Evolutionary conservation across 2,113 vertebrate species (phyloP).

Genomic region (Blennius ocellaris): DNA sequence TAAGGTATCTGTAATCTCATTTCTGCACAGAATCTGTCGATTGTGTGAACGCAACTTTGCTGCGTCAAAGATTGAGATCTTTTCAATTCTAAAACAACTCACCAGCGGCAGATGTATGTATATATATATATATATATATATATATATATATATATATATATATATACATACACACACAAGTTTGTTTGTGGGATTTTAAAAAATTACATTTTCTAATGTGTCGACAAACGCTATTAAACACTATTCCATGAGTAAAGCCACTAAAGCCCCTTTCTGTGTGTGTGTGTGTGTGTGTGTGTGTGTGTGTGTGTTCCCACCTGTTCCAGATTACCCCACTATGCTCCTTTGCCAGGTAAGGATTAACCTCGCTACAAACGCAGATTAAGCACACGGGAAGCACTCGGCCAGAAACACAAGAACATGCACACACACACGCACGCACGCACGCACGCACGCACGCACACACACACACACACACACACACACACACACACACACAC

Average conservation of each 20-base stretch:
- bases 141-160: too few relatives aligned
- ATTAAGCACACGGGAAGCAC: conserved; percentile 38
- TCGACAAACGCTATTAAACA: conserved; percentile 1
- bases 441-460: too few relatives aligned
- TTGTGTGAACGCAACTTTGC: too few relatives aligned
- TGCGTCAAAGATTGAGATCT: too few relatives aligned
- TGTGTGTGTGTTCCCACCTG: conserved; percentile 44
- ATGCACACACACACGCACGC: neutral
- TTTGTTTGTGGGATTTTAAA: neutral
- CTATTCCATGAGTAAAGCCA: conserved; percentile 3
- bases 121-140: too few relatives aligned
- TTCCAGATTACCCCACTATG: conserved; percentile 65
- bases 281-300: conserved; percentile 14
- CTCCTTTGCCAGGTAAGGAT: conserved; percentile 64
- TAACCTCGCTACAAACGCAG: conserved; percentile 62
- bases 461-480: neutral
- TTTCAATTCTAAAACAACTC: too few relatives aligned
- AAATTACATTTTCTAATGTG: neutral
- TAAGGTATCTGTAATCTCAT: too few relatives aligned
- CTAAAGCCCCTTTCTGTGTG: conserved; percentile 21
- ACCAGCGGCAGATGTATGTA: too few relatives aligned
- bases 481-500: neutral
- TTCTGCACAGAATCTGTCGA: too few relatives aligned
- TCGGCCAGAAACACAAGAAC: neutral
- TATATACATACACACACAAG: too few relatives aligned